Conservation (phyloP, 2,888 invertebrate genomes). For the Melipona bicolor region DNA sequence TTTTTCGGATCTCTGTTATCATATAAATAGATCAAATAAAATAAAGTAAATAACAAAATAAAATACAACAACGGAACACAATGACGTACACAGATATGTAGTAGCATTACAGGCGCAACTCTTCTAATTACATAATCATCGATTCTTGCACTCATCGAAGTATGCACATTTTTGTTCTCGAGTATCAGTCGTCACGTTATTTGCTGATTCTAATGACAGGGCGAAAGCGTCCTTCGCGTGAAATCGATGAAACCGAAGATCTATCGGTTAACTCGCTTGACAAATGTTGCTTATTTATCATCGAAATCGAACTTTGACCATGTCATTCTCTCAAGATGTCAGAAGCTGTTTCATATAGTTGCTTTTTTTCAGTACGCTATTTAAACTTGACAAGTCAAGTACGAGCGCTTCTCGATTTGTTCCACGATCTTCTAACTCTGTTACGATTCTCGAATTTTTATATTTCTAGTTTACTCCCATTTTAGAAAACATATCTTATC, state of each 20-base stretch:
- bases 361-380: neutral
- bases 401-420: neutral
- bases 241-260: slow-evolving; percentile 31
- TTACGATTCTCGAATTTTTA: too few relatives aligned
- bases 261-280: slow-evolving; percentile 29
- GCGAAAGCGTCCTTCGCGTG: slow-evolving; percentile 60
- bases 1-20: too few relatives aligned
- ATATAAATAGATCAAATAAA: too few relatives aligned
- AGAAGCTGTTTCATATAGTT: slow-evolving; percentile 13
- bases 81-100: too few relatives aligned
- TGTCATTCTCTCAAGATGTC: slow-evolving; percentile 1
- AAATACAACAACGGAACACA: too few relatives aligned
- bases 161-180: slow-evolving; percentile 7
- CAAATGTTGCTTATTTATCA: slow-evolving; percentile 2
- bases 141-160: neutral
- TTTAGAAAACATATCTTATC: too few relatives aligned
- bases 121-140: slow-evolving; percentile 12
- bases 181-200: neutral
- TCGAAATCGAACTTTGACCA: slow-evolving; percentile 1
- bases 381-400: neutral
- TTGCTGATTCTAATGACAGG: slow-evolving; percentile 37
- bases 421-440: neutral
- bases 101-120: neutral
- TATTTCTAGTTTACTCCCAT: too few relatives aligned
- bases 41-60: too few relatives aligned